These are phyloP conservation scores for Gerosis bhagava DNA, from an alignment of 2,888 invertebrate species.

Conservation along the genomic window DNA sequence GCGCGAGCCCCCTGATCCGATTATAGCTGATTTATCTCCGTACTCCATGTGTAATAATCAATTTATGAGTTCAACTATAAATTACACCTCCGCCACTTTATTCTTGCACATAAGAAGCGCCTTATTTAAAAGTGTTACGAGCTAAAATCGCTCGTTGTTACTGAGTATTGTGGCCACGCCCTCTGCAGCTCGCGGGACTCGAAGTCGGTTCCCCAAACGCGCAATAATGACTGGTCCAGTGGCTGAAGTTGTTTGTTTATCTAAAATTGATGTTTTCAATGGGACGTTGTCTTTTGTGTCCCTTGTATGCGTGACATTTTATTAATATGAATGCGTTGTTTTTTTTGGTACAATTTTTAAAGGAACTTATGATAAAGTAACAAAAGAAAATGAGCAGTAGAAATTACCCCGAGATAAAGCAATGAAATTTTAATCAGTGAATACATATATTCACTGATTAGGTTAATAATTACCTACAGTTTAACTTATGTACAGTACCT, in stretches of 20 bases:
- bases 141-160: not conserved
- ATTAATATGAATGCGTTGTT: not conserved
- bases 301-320: constrained; percentile 7
- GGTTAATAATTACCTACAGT: too few species aligned
- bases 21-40: constrained; percentile 66
- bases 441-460: too few species aligned
- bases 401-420: too few species aligned
- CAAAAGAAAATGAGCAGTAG: too few species aligned
- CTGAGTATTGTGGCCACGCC: not conserved
- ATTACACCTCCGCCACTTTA: constrained; percentile 43
- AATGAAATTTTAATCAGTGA: too few species aligned
- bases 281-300: constrained; percentile 1
- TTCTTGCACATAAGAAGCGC: constrained; percentile 16
- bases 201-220: constrained; percentile 46
- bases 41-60: constrained; percentile 64
- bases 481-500: too few species aligned
- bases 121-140: constrained; percentile 4
- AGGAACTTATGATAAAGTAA: too few species aligned
- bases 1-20: constrained; percentile 49
- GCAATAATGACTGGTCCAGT: constrained; percentile 55
- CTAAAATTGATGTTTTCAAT: constrained; percentile 13
- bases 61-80: constrained; percentile 74
- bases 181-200: not conserved
- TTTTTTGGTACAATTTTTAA: too few species aligned
- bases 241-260: constrained; percentile 41